Conservation (phyloP, 2,888 invertebrate species). For the Cotesia congregata region DNA sequence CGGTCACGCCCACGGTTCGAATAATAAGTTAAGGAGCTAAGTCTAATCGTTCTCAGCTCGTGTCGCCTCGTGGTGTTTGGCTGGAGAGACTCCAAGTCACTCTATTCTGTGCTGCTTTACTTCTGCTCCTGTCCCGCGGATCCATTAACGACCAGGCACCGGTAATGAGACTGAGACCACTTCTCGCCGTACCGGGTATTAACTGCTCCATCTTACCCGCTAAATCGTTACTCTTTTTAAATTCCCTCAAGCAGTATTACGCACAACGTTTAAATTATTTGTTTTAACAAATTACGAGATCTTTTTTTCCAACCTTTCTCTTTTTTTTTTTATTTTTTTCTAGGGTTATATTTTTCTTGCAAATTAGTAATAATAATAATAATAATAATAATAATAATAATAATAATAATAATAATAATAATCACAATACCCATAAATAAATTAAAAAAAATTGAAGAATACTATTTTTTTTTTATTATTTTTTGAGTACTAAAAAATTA, state of each 20-base stretch:
- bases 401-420: not conserved
- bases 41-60: constrained; percentile 57
- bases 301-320: too few relatives aligned
- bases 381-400: too few relatives aligned
- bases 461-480: too few relatives aligned
- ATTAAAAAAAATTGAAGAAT: too few relatives aligned
- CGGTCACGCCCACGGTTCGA: constrained; percentile 60
- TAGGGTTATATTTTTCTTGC: too few relatives aligned
- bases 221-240: too few relatives aligned
- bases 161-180: constrained; percentile 2
- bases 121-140: constrained; percentile 2
- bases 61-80: constrained; percentile 39
- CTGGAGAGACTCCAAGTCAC: constrained; percentile 27
- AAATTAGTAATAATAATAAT: not conserved
- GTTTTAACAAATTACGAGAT: not conserved
- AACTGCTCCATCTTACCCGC: not conserved
- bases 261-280: not conserved
- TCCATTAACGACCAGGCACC: not conserved
- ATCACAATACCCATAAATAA: too few relatives aligned
- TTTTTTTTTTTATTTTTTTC: too few relatives aligned
- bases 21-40: constrained; percentile 39
- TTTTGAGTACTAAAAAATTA: too few relatives aligned
- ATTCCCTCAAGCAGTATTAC: not conserved
- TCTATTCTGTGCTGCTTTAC: constrained; percentile 12
- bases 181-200: not conserved